Conservation (phyloP, 2,797 vertebrate species). For the Champsocephalus esox region DNA sequence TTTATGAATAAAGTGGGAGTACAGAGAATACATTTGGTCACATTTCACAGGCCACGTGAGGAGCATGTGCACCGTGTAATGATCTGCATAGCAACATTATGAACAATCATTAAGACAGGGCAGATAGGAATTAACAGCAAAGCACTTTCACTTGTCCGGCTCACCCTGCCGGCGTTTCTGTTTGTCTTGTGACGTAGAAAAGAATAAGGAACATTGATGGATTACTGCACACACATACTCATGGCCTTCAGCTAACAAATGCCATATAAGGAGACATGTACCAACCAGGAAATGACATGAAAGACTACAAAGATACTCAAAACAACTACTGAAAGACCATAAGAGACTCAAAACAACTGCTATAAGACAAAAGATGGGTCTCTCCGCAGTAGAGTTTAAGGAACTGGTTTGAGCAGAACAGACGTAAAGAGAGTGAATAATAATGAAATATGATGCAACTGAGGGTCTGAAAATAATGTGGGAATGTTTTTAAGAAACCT, state of each 20-base stretch:
- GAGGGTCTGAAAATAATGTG: too few species aligned
- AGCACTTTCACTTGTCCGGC: background rate
- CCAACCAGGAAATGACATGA: too few species aligned
- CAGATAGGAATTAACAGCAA: background rate
- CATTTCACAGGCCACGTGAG: constrained; percentile 23
- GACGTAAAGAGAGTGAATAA: too few species aligned
- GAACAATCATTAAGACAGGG: background rate
- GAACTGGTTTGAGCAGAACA: background rate
- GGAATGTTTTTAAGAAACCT: background rate
- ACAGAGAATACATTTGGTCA: background rate
- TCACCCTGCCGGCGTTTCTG: constrained; percentile 17
- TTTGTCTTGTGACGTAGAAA: background rate
- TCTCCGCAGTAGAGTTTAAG: constrained; percentile 22
- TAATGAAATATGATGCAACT: too few species aligned
- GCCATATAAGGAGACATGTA: too few species aligned
- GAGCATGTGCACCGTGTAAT: constrained; percentile 41
- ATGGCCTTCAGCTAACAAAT: too few species aligned
- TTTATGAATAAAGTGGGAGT: constrained; percentile 9
- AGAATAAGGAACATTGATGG: background rate
- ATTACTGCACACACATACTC: too few species aligned
- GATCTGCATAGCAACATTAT: constrained; percentile 7
- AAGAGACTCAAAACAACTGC: too few species aligned
- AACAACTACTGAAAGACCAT: too few species aligned
- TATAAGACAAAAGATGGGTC: constrained; percentile 7
- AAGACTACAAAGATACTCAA: too few species aligned